Evolutionary conservation across 2,888 invertebrate species (phyloP).

Genomic region (Sepiola atlantica): DNA sequence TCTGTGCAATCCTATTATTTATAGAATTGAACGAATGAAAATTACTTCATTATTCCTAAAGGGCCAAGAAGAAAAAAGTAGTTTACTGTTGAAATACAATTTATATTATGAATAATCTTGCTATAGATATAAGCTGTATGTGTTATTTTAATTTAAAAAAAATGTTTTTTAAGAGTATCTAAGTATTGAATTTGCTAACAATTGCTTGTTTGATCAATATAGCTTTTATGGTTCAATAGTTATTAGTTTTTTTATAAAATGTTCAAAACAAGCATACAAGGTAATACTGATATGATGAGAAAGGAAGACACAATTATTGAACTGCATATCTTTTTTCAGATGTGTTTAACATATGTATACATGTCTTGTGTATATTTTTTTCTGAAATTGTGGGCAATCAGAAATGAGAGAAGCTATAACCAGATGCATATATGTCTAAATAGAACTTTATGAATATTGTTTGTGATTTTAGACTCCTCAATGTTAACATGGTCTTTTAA

Average conservation of each 20-base stretch:
- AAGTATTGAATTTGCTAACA: neutral
- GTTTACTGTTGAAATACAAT: neutral
- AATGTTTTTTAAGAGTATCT: neutral
- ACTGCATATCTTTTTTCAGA: neutral
- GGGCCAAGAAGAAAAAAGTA: neutral
- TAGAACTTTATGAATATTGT: too few species aligned
- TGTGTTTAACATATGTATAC: neutral
- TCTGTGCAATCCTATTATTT: neutral
- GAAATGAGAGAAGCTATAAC: neutral
- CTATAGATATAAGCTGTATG: neutral
- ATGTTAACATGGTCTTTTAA: neutral
- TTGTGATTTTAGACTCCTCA: too few species aligned
- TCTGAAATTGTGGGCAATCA: neutral
- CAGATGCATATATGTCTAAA: neutral
- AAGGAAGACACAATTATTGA: neutral
- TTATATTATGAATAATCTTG: neutral
- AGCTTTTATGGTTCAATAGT: neutral
- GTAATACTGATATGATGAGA: neutral
- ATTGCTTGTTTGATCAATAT: neutral
- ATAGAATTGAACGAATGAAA: neutral
- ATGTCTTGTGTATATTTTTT: neutral
- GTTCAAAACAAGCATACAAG: neutral
- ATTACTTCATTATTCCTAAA: neutral
- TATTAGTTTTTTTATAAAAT: neutral
- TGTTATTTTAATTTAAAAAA: neutral